Evolutionary conservation across 1,140 invertebrate species (phyloP), one percentile per base, ranked within the genome.

Genomic region (Micrasema minimum): DNA sequence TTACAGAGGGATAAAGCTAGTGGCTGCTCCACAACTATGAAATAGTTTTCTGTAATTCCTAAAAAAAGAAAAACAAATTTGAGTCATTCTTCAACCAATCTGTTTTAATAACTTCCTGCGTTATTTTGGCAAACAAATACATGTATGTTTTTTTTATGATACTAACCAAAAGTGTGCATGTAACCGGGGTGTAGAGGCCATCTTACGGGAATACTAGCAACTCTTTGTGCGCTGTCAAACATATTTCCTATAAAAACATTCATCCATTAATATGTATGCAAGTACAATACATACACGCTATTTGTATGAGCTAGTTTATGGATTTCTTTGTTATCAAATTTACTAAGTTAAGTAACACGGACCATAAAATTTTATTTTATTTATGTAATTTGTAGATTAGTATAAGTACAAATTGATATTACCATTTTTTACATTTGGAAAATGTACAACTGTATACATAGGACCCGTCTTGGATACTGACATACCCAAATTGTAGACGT

Each of bases 111-210:
- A n/a, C n/a, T n/a, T n/a, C n/a, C n/a, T n/a, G n/a, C n/a, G n/a
- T n/a, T n/a, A n/a, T n/a, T n/a, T n/a, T n/a, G n/a, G n/a, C n/a
- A n/a, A n/a, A n/a, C n/a, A n/a, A n/a, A n/a, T n/a, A n/a, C n/a
- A n/a, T n/a, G n/a, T n/a, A n/a, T n/a, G n/a, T n/a, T n/a, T n/a
- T n/a, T n/a, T n/a, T n/a, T n/a, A 41, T 43, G 38, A 61, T 31
- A 48, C 45, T 77, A 83, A 87, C 92, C 92, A 82, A 96, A 96
- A 9, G 92, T 93, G 77, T 96, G 95, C 91, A 95, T 95, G 69
- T 96, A 96, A 0, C 90, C 88, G 0, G 93, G 92, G 81, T 93
- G 87, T 3, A 94, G 77, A 2, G 86, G 80, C 91, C 93, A 94
- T 66, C 92, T 85, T 6, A 90, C 88, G 1, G 90, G 91, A 66